Base-by-base conservation (phyloP, 2,113 vertebrate species). In the Phalacrocorax carbo region DNA sequence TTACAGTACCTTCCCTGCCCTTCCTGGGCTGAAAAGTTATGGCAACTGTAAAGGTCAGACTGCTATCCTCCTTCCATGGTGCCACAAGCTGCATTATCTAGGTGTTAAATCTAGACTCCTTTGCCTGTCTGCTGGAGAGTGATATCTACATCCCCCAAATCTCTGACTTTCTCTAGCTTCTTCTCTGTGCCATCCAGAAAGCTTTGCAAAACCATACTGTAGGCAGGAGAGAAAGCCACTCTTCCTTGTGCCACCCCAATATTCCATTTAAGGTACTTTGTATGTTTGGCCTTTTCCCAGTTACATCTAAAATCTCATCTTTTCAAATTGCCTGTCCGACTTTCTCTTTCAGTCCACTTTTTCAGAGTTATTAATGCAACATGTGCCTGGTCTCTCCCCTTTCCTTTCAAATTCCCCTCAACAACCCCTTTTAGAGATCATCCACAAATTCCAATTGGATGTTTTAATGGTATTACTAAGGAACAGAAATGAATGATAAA, bases 301-400 rank as follows among this genome's bases (percentile, higher is more conserved):
- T 42, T 58, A 11, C 3, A 32, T 46, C 11, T 80, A 27, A 65
- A 34, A 68, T 65, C 73, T 46, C 18, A 61, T 62, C 18, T 77
- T 92, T 69, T 32, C 21, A 57, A 16, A 46, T 79, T 69, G 11
- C 34, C 27, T 26, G 4, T 16, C 30, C 30, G 71, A 19, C 5
- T 85, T 54, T 44, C 23, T 70, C 26, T 32, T 82, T 73, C 36
- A 23, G 11, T 34, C 20, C 1, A 10, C 20, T 58, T 18, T 44
- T 34, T 36, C 44, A 17, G 7, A 49, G 12, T 30, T 71, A 10
- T 1, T 71, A 54, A 86, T 15, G 22, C 10, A 64, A 21, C 6
- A 10, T 5, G 7, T 85, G 27, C 5, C 8, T 1, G 0, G 13
- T 25, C 15, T 72, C 4, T 52, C 17, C 10, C 9, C 8, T 72